A percentile compares a stretch with the other conserved stretches of the same genome.
phyloP scores from a whole-genome alignment of 2,113 vertebrate genomes.

The Phoenicopterus ruber region DNA sequence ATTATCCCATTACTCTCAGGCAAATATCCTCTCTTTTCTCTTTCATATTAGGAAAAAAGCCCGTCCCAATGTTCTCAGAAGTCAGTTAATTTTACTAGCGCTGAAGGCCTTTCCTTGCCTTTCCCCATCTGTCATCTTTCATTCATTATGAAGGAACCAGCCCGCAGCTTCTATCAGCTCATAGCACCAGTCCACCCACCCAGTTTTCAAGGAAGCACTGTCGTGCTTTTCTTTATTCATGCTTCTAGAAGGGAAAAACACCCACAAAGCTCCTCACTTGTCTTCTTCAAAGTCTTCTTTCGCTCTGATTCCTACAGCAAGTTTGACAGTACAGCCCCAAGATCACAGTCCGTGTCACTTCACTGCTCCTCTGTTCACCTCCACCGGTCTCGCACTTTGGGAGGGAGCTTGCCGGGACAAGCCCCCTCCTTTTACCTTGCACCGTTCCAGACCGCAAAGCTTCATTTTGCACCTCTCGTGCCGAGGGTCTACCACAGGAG shows the following conservation, averaged over 20 bases:
- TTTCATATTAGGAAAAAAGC: not conserved
- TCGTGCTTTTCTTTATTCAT: not conserved
- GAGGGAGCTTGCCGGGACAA: not conserved
- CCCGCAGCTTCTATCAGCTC: slow-evolving; percentile 34
- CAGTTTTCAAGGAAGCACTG: slow-evolving; percentile 25
- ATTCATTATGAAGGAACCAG: slow-evolving; percentile 22
- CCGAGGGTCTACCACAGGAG: not conserved
- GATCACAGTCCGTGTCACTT: not conserved
- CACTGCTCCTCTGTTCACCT: not conserved
- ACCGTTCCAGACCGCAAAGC: not conserved
- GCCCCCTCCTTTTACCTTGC: not conserved
- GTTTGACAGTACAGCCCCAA: not conserved
- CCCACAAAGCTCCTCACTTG: not conserved
- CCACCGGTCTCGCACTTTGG: not conserved
- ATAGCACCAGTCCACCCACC: slow-evolving; percentile 44
- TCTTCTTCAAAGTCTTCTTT: not conserved
- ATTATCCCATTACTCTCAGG: not conserved
- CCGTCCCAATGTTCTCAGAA: slow-evolving; percentile 4
- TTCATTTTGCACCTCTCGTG: not conserved
- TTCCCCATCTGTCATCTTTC: slow-evolving; percentile 53
- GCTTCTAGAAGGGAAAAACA: not conserved
- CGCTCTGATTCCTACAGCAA: not conserved
- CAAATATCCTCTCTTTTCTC: not conserved
- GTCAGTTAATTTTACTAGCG: not conserved
- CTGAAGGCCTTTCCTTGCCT: slow-evolving; percentile 42